Percentiles rank a stretch among this genome's conserved stretches.
phyloP scores from a whole-genome alignment of 2,797 vertebrate species.

The Knipowitschia caucasica region DNA sequence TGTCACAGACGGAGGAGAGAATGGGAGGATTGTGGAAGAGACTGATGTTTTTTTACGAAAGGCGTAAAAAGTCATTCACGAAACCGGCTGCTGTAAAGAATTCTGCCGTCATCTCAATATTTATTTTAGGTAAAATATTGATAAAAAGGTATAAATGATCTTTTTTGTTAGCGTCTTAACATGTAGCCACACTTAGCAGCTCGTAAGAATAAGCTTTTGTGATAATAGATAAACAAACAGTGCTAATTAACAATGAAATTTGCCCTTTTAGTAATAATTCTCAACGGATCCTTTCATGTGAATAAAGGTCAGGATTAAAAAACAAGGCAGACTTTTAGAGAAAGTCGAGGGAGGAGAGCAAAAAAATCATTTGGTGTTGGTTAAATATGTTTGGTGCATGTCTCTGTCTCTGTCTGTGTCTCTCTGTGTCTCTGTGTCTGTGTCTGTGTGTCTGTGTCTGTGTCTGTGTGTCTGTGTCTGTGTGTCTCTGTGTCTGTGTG shows the following conservation, averaged over 20 bases:
- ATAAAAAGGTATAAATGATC: too few species aligned
- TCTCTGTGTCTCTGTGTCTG: background rate
- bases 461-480: too few species aligned
- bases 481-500: too few species aligned
- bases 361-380: too few species aligned
- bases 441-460: too few species aligned
- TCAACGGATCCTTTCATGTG: constrained; percentile 11
- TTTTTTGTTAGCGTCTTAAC: too few species aligned
- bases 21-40: background rate
- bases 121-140: too few species aligned
- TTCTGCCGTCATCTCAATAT: background rate
- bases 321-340: constrained; percentile 15
- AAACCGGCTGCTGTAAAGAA: background rate
- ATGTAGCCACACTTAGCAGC: too few species aligned
- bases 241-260: constrained; percentile 1
- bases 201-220: too few species aligned
- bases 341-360: constrained; percentile 19
- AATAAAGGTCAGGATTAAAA: constrained; percentile 33
- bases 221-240: background rate
- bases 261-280: constrained; percentile 11
- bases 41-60: background rate
- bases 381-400: too few species aligned
- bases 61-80: background rate
- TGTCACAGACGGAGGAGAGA: background rate
- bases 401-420: too few species aligned